Conservation (phyloP, 2,888 invertebrate genomes). For the Melinopterus prodromus region DNA sequence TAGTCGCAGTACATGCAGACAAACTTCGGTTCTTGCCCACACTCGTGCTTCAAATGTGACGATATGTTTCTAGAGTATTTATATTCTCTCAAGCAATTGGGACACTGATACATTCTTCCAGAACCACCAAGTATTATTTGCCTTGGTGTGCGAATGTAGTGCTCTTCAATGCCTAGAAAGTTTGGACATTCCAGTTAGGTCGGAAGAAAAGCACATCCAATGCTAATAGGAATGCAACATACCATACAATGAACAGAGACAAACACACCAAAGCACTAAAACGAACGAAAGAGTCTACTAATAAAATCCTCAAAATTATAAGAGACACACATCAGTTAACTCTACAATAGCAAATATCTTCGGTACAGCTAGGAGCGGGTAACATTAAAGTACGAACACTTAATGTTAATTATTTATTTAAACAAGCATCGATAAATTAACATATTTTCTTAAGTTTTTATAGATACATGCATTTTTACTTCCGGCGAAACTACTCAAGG, state of each 20-base stretch:
- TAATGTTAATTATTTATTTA: no score
- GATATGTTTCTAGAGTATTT: constrained; percentile 35
- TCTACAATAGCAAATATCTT: no score
- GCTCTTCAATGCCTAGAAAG: neutral
- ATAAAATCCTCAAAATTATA: neutral
- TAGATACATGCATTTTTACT: no score
- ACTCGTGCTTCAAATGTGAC: constrained; percentile 72
- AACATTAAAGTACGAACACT: no score
- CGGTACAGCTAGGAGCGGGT: no score
- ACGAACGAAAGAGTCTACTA: neutral
- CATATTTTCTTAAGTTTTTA: no score
- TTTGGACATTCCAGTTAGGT: neutral
- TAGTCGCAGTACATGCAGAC: constrained; percentile 75
- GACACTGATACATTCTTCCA: constrained; percentile 20
- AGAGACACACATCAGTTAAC: neutral
- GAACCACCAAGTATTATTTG: neutral
- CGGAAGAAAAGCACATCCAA: neutral
- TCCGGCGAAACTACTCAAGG: no score
- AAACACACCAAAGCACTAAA: neutral
- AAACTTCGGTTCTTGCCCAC: constrained; percentile 76
- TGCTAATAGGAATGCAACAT: neutral
- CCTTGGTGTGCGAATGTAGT: constrained; percentile 5
- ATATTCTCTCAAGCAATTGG: constrained; percentile 33
- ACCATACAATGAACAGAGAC: neutral
- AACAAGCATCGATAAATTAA: no score